Evolutionary conservation across 2,797 vertebrate species (phyloP).

Genomic region (Fistularia tabacaria): DNA sequence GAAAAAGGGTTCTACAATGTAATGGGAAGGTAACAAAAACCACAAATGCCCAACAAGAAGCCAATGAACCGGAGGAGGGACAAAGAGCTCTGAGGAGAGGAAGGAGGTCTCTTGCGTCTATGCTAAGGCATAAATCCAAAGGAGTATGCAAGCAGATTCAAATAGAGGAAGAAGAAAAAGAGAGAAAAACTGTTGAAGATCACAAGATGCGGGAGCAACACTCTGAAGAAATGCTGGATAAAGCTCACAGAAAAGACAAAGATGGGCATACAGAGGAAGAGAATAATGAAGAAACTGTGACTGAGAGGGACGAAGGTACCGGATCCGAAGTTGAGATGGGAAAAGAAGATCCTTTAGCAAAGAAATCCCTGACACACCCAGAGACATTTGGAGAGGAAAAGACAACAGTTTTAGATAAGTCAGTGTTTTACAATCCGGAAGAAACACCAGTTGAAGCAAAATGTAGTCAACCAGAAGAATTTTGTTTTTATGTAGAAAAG

Average conservation of each 20-base stretch:
- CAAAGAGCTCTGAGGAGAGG: no score
- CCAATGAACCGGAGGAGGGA: no score
- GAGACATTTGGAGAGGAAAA: background rate
- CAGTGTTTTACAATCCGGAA: no score
- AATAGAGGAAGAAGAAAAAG: slow-evolving; percentile 7
- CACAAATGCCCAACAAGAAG: no score
- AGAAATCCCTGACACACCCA: background rate
- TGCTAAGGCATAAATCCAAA: slow-evolving; percentile 5
- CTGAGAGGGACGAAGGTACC: background rate
- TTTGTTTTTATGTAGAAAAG: no score
- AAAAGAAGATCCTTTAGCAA: no score
- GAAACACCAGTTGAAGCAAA: no score
- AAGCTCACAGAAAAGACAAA: slow-evolving; percentile 28
- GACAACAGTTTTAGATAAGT: no score
- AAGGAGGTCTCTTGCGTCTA: slow-evolving; percentile 8
- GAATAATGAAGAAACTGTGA: slow-evolving; percentile 27
- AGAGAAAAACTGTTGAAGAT: background rate
- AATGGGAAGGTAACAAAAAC: no score
- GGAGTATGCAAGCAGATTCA: slow-evolving; percentile 3
- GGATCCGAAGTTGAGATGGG: no score
- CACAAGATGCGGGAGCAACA: slow-evolving; percentile 29
- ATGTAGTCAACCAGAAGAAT: no score
- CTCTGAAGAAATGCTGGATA: background rate
- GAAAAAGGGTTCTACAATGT: slow-evolving; percentile 5
- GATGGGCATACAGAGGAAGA: background rate